Evolutionary conservation across 2,113 vertebrate species (phyloP).

Genomic region (Alces alces): DNA sequence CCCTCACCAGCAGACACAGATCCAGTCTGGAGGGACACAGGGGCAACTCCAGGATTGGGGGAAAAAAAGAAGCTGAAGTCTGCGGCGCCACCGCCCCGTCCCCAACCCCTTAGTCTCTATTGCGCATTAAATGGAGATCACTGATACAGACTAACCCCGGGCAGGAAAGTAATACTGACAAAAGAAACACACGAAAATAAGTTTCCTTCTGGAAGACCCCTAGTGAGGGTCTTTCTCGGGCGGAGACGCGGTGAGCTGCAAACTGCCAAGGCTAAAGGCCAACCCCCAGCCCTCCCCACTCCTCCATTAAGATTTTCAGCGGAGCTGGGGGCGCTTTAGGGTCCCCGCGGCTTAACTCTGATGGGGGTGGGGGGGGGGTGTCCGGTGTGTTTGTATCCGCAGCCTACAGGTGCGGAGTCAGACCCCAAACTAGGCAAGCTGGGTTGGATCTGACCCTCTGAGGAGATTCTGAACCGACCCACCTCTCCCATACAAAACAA

Average conservation of each 20-base stretch:
- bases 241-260: too few relatives aligned
- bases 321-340: neutral
- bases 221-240: neutral
- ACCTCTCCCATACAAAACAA: constrained; percentile 35
- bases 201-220: neutral
- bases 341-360: neutral
- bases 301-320: neutral
- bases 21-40: neutral
- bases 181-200: neutral
- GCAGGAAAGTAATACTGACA: neutral
- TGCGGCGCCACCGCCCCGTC: neutral
- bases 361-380: neutral
- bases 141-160: neutral
- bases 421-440: neutral
- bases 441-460: neutral
- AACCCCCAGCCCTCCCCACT: neutral
- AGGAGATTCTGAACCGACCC: neutral
- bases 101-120: neutral
- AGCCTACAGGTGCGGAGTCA: constrained; percentile 35
- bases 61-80: neutral
- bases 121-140: neutral
- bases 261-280: neutral
- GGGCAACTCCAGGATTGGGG: accelerated
- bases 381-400: neutral
- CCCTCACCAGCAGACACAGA: neutral